Evolutionary conservation across 1,140 invertebrate species (phyloP).

Genomic region (Oedothorax gibbosus): DNA sequence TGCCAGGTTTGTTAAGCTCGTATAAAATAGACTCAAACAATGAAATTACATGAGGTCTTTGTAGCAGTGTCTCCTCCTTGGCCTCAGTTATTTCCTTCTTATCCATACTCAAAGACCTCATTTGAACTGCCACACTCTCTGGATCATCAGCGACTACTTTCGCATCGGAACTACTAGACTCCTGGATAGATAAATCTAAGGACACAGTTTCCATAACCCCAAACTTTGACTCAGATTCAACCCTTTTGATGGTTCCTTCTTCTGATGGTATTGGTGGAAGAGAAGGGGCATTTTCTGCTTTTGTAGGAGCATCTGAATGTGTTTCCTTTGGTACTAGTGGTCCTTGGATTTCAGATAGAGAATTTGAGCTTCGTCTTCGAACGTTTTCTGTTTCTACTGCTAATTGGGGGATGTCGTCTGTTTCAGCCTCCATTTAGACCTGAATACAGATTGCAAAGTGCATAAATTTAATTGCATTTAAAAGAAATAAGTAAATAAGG

Average conservation of each 20-base stretch:
- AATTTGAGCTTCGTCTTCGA: not conserved
- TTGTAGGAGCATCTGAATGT: not conserved
- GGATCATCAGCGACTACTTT: slow-evolving; percentile 18
- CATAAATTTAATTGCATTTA: too few relatives aligned
- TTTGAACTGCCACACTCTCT: slow-evolving; percentile 15
- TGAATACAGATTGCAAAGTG: too few relatives aligned
- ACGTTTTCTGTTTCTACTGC: slow-evolving; percentile 47
- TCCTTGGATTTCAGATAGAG: not conserved
- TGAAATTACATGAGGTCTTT: slow-evolving; percentile 9
- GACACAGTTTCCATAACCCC: slow-evolving; percentile 51
- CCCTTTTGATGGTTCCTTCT: slow-evolving; percentile 21
- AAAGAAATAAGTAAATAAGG: too few relatives aligned
- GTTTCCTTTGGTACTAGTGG: not conserved
- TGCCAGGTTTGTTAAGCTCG: too few relatives aligned
- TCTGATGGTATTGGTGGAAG: not conserved
- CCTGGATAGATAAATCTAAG: slow-evolving; percentile 37
- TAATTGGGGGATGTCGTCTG: slow-evolving; percentile 16
- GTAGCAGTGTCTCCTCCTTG: not conserved
- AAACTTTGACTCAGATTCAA: slow-evolving; percentile 54
- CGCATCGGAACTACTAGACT: not conserved
- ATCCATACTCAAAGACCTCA: slow-evolving; percentile 25
- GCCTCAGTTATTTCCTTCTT: not conserved
- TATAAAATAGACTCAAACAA: not conserved
- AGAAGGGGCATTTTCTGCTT: not conserved
- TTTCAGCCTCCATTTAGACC: slow-evolving; percentile 16